Conservation (phyloP, 2,113 vertebrate genomes). For the Zapus hudsonius region DNA sequence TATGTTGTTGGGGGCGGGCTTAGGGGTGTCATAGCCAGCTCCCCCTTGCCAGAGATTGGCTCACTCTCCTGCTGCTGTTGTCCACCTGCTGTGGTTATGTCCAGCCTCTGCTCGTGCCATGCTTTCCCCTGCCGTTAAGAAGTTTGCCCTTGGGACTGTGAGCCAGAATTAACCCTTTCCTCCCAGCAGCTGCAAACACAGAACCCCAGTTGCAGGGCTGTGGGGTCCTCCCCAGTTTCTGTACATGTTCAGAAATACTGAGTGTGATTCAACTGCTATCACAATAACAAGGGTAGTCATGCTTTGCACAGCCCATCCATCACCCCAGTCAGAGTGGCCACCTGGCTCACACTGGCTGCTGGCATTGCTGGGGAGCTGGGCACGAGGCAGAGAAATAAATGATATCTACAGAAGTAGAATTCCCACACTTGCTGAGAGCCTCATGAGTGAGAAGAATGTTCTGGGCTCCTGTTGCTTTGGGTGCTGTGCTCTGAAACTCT, state of each 20-base stretch:
- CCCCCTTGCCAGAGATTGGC: too few species aligned
- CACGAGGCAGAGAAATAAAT: conserved; percentile 63
- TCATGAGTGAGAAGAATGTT: conserved; percentile 63
- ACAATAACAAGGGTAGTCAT: conserved; percentile 64
- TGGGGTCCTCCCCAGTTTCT: background rate
- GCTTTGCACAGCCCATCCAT: conserved; percentile 53
- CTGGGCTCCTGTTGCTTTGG: conserved; percentile 66
- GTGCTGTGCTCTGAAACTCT: conserved; percentile 43
- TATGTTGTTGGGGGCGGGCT: too few species aligned
- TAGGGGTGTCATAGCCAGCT: too few species aligned
- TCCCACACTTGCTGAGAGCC: conserved; percentile 43
- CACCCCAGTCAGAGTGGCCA: conserved; percentile 17
- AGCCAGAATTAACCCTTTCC: too few species aligned
- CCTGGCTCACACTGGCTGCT: conserved; percentile 53
- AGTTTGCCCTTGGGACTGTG: too few species aligned
- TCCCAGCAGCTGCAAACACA: background rate
- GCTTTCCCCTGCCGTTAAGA: too few species aligned
- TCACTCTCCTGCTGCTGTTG: too few species aligned
- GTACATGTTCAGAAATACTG: conserved; percentile 71
- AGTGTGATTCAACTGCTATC: conserved; percentile 71
- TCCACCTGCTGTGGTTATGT: too few species aligned
- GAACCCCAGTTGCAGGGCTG: background rate
- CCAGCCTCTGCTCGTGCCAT: too few species aligned
- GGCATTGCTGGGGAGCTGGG: conserved; percentile 44
- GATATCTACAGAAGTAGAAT: conserved; percentile 66